Evolutionary conservation across 2,113 vertebrate genomes (phyloP).

Genomic region (Falcunculus frontatus): DNA sequence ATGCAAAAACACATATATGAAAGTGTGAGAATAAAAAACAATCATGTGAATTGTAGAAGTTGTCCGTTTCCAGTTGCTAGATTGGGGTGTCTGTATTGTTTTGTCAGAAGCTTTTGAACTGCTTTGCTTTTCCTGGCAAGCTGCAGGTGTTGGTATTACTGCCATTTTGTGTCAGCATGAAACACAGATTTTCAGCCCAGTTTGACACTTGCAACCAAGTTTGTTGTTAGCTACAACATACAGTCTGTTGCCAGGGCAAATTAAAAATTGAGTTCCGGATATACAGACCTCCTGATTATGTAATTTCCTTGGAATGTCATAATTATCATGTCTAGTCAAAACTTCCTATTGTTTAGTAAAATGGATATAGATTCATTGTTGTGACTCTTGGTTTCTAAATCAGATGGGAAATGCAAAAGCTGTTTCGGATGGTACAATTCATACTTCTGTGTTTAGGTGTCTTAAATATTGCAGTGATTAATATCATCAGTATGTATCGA

Average conservation of each 20-base stretch:
- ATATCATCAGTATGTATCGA: not conserved
- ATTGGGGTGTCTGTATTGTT: not conserved
- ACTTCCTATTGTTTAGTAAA: not conserved
- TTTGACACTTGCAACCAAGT: not conserved
- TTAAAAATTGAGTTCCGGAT: not conserved
- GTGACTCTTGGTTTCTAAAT: not conserved
- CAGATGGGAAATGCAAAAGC: not conserved
- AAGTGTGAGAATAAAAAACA: not conserved
- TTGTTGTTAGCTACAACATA: not conserved
- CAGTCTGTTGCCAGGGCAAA: not conserved
- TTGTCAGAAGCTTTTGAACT: not conserved
- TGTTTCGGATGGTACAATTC: not conserved
- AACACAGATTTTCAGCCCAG: not conserved
- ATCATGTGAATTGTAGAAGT: not conserved
- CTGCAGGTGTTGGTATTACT: not conserved
- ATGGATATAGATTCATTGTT: not conserved
- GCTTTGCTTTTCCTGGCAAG: not conserved
- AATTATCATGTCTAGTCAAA: not conserved
- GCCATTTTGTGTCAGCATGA: not conserved
- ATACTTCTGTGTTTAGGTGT: not conserved
- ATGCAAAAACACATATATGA: not conserved
- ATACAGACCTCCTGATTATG: not conserved
- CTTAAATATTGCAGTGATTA: not conserved
- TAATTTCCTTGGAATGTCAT: not conserved
- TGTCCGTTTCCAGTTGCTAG: not conserved